Percentiles rank a stretch among this genome's conserved stretches.
phyloP scores from a whole-genome alignment of 1,140 invertebrate genomes.

The Nilaparvata lugens region DNA sequence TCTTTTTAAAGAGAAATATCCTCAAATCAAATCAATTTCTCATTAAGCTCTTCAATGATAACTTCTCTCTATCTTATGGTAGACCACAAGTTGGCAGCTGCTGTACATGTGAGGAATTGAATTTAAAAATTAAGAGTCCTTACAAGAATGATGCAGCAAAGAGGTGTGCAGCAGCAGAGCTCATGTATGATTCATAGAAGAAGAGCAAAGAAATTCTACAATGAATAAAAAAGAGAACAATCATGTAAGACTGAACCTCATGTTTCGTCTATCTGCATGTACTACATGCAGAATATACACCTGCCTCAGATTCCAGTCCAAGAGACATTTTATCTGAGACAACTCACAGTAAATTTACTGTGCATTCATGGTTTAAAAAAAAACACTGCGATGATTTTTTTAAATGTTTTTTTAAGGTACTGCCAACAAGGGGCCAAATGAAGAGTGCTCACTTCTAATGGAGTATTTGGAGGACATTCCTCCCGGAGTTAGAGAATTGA shows the following conservation, averaged over 20 bases:
- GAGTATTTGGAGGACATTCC: constrained; percentile 8
- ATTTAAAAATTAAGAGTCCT: constrained; percentile 12
- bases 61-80: constrained; percentile 26
- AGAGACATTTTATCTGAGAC: constrained; percentile 27
- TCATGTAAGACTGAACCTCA: constrained; percentile 19
- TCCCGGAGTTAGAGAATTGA: constrained; percentile 10
- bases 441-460: constrained; percentile 16
- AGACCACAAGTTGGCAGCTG: constrained; percentile 29
- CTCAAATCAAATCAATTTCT: constrained; percentile 13
- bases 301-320: constrained; percentile 25
- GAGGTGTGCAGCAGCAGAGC: constrained; percentile 28
- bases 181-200: constrained; percentile 26
- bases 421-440: constrained; percentile 14
- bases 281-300: constrained; percentile 33
- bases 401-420: constrained; percentile 13
- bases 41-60: constrained; percentile 28
- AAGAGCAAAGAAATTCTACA: constrained; percentile 27
- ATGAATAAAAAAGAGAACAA: constrained; percentile 22
- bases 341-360: constrained; percentile 30
- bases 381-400: background rate
- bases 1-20: constrained; percentile 22
- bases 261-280: constrained; percentile 25
- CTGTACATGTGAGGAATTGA: constrained; percentile 22
- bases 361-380: constrained; percentile 28
- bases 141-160: constrained; percentile 24